phyloP scores from a whole-genome alignment of 2,888 invertebrate genomes.

The Platycnemis pennipes region DNA sequence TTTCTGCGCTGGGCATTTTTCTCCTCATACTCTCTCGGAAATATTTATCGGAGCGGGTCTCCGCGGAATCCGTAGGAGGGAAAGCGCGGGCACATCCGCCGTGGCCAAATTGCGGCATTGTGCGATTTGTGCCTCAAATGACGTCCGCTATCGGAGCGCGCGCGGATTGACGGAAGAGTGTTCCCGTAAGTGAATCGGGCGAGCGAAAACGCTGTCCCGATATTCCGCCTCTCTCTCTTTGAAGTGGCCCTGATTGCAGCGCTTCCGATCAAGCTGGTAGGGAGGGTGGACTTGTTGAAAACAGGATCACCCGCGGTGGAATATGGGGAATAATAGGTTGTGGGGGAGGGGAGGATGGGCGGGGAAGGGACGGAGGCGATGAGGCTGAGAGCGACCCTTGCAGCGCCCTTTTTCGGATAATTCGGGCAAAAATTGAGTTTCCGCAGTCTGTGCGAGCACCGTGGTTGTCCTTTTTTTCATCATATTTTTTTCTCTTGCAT shows the following conservation, averaged over 20 bases:
- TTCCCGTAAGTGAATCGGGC: neutral
- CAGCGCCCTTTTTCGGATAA: conserved; percentile 3
- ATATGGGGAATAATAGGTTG: neutral
- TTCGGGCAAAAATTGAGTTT: conserved; percentile 1
- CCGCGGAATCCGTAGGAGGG: neutral
- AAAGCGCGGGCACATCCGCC: neutral
- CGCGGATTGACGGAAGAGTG: neutral
- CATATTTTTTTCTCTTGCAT: neutral
- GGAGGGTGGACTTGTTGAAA: neutral
- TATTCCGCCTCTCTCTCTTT: neutral
- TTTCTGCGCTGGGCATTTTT: no score
- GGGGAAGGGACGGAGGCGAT: neutral
- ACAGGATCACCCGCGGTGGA: neutral
- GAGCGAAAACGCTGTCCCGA: neutral
- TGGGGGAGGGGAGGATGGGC: neutral
- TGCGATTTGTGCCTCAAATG: neutral
- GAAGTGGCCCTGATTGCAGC: conserved; percentile 2
- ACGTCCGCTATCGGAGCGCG: neutral
- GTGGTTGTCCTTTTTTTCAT: neutral
- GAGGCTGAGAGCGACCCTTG: neutral
- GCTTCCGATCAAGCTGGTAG: neutral
- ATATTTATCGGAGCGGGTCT: neutral
- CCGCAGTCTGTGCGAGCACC: neutral
- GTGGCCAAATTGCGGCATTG: neutral
- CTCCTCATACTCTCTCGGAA: no score